Conservation (phyloP, 2,888 invertebrate genomes). For the Lepeophtheirus nordmannii region DNA sequence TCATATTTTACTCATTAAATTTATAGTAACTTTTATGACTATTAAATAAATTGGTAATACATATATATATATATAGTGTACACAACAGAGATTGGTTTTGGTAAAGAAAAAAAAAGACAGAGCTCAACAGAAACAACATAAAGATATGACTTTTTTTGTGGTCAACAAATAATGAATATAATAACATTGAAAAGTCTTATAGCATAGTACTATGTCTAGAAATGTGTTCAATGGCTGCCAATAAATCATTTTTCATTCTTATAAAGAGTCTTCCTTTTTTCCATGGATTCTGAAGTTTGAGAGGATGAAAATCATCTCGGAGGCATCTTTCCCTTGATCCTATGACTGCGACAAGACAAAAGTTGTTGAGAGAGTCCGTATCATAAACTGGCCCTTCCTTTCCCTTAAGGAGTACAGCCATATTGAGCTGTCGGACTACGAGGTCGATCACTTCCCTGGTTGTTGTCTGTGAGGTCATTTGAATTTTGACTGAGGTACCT, state of each 20-base stretch:
- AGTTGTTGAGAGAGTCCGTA: conserved; percentile 61
- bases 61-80: too few relatives aligned
- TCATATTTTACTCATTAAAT: too few relatives aligned
- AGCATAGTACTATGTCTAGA: conserved; percentile 53
- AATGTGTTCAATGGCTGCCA: conserved; percentile 64
- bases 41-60: too few relatives aligned
- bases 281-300: conserved; percentile 90
- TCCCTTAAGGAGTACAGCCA: conserved; percentile 67
- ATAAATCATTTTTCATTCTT: conserved; percentile 69
- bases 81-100: too few relatives aligned
- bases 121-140: too few relatives aligned
- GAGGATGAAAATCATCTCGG: conserved; percentile 79
- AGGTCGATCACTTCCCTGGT: conserved; percentile 87
- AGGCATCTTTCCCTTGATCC: conserved; percentile 85
- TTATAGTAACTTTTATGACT: too few relatives aligned
- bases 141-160: too few relatives aligned
- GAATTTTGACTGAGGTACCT: conserved; percentile 80
- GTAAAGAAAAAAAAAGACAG: too few relatives aligned
- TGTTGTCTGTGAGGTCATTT: conserved; percentile 80
- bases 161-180: too few relatives aligned
- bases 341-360: conserved; percentile 86
- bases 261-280: conserved; percentile 82
- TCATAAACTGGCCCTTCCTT: conserved; percentile 64
- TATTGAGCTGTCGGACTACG: conserved; percentile 86
- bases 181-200: conserved; percentile 19